Evolutionary conservation across 2,797 vertebrate species (phyloP).

Genomic region (Rhodeus uyekii): DNA sequence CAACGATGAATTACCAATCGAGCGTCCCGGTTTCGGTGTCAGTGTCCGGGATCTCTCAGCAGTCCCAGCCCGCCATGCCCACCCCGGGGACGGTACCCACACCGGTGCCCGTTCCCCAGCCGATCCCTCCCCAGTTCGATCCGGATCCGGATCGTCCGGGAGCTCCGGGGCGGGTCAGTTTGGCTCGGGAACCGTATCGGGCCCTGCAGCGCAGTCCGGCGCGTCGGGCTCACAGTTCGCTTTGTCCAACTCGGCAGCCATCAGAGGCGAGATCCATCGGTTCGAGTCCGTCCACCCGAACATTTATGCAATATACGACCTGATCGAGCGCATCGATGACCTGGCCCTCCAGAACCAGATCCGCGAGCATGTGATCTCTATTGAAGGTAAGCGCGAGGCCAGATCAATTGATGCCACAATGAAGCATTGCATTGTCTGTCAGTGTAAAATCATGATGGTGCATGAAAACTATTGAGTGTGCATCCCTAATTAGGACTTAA

Average conservation of each 20-base stretch:
- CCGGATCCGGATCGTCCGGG: slow-evolving; percentile 83
- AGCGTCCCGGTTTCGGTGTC: slow-evolving; percentile 78
- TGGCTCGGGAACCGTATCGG: slow-evolving; percentile 83
- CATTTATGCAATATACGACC: slow-evolving; percentile 98
- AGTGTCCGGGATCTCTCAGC: slow-evolving; percentile 80
- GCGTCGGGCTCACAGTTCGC: slow-evolving; percentile 84
- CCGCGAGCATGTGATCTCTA: slow-evolving; percentile 97
- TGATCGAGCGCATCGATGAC: slow-evolving; percentile 96
- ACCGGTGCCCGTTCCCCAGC: slow-evolving; percentile 81
- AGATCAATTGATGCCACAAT: slow-evolving; percentile 12
- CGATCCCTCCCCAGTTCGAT: slow-evolving; percentile 84
- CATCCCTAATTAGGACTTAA: slow-evolving; percentile 3
- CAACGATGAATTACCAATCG: slow-evolving; percentile 92
- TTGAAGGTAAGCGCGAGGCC: slow-evolving; percentile 85
- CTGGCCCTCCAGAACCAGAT: slow-evolving; percentile 96
- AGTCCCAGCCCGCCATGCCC: slow-evolving; percentile 86
- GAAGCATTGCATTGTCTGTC: slow-evolving; percentile 32
- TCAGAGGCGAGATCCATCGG: slow-evolving; percentile 93
- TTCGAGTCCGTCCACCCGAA: slow-evolving; percentile 98
- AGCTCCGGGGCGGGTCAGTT: slow-evolving; percentile 84
- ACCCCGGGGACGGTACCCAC: slow-evolving; percentile 80
- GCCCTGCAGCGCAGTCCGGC: slow-evolving; percentile 79
- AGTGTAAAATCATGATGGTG: neutral
- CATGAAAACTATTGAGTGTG: neutral
- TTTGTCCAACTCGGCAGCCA: slow-evolving; percentile 94